phyloP scores from a whole-genome alignment of 2,888 invertebrate genomes.

The Galeopsomyia nigrocyanea region DNA sequence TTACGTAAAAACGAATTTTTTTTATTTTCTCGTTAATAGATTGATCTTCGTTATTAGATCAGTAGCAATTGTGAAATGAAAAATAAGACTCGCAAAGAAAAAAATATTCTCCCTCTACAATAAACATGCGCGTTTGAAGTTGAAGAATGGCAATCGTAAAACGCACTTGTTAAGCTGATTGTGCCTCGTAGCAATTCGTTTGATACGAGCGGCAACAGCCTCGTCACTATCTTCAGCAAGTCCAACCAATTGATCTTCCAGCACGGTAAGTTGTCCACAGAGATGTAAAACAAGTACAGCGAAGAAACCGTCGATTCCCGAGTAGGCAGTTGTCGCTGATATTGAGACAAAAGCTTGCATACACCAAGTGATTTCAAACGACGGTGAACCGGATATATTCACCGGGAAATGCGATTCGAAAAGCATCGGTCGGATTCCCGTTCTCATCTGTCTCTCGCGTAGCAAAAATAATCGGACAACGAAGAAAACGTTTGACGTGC shows the following conservation, averaged over 20 bases:
- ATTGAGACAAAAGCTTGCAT: constrained; percentile 52
- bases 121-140: background rate
- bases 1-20: too few species aligned
- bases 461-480: constrained; percentile 12
- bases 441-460: constrained; percentile 5
- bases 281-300: constrained; percentile 55
- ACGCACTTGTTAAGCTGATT: constrained; percentile 50
- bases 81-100: background rate
- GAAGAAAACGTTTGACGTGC: constrained; percentile 25
- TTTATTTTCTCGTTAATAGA: too few species aligned
- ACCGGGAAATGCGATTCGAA: constrained; percentile 51
- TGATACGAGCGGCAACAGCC: background rate
- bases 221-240: background rate
- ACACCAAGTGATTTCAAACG: constrained; percentile 54
- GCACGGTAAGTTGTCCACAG: constrained; percentile 55
- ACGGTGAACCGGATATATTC: constrained; percentile 48
- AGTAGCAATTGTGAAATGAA: too few species aligned
- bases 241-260: background rate
- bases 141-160: too few species aligned
- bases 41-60: too few species aligned
- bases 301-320: constrained; percentile 54
- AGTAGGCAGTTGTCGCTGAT: constrained; percentile 52
- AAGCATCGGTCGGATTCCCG: background rate
- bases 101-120: constrained; percentile 3
- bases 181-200: constrained; percentile 47